Evolutionary conservation across 2,797 vertebrate species (phyloP).

Genomic region (Heliangelus exortis): DNA sequence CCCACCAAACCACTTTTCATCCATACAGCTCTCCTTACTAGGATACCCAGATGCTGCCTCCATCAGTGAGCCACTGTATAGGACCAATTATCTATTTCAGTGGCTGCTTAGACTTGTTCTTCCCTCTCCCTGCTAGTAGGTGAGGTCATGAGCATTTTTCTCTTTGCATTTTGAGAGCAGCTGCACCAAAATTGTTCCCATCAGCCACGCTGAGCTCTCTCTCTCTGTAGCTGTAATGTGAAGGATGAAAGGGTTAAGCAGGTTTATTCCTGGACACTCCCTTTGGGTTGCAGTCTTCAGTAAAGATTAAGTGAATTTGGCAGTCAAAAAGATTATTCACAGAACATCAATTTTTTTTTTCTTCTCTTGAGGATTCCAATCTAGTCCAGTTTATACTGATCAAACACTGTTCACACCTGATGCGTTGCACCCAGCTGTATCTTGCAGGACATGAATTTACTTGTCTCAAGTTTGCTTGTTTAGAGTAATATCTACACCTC

Average conservation of each 20-base stretch:
- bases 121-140: neutral
- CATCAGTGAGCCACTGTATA: neutral
- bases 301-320: neutral
- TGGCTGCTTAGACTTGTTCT: neutral
- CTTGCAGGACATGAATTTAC: neutral
- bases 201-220: neutral
- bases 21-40: neutral
- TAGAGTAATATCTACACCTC: neutral
- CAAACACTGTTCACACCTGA: neutral
- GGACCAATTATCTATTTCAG: neutral
- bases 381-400: neutral
- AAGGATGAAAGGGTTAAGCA: neutral
- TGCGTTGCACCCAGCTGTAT: neutral
- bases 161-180: neutral
- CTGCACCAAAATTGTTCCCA: neutral
- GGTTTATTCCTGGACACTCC: neutral
- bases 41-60: neutral
- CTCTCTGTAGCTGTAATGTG: neutral
- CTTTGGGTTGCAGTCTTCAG: neutral
- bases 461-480: neutral
- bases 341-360: neutral
- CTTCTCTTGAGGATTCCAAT: neutral
- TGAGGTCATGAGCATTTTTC: neutral
- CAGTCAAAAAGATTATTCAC: neutral
- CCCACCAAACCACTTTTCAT: neutral